Evolutionary conservation across 2,888 invertebrate genomes (phyloP).

Genomic region (Anagyrus pseudococci): DNA sequence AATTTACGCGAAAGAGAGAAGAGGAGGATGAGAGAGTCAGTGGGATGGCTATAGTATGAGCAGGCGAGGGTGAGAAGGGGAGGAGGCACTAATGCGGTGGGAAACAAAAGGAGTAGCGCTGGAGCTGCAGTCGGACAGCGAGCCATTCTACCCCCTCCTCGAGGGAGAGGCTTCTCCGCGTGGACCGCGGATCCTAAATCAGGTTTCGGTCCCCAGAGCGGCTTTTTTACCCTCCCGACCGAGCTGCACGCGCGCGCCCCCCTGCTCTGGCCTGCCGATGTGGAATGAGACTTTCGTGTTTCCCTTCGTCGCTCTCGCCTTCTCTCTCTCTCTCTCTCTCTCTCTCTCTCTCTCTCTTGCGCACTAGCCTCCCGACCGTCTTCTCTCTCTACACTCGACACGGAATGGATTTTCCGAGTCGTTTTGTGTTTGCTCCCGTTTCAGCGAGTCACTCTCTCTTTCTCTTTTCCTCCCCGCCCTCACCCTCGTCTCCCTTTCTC

Average conservation of each 20-base stretch:
- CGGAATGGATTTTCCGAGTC: too few relatives aligned
- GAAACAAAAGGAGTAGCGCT: too few relatives aligned
- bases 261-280: slow-evolving; percentile 15
- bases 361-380: background rate
- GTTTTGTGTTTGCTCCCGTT: too few relatives aligned
- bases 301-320: background rate
- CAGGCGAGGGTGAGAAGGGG: slow-evolving; percentile 50
- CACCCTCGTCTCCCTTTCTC: too few relatives aligned
- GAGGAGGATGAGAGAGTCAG: slow-evolving; percentile 7
- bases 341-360: background rate
- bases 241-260: slow-evolving; percentile 47
- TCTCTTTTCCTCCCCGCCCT: too few relatives aligned
- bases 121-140: slow-evolving; percentile 51
- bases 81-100: slow-evolving; percentile 47
- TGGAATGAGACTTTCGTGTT: slow-evolving; percentile 15
- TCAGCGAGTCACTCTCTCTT: too few relatives aligned
- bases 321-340: background rate
- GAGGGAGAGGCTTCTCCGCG: slow-evolving; percentile 51
- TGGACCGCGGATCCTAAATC: slow-evolving; percentile 60
- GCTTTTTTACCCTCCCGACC: slow-evolving; percentile 23
- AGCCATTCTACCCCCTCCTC: slow-evolving; percentile 40
- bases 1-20: background rate
- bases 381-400: background rate
- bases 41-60: slow-evolving; percentile 17
- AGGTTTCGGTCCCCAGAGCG: slow-evolving; percentile 56